Base-by-base conservation (phyloP, 1,140 invertebrate genomes). In the Scaptomyza hsui region DNA sequence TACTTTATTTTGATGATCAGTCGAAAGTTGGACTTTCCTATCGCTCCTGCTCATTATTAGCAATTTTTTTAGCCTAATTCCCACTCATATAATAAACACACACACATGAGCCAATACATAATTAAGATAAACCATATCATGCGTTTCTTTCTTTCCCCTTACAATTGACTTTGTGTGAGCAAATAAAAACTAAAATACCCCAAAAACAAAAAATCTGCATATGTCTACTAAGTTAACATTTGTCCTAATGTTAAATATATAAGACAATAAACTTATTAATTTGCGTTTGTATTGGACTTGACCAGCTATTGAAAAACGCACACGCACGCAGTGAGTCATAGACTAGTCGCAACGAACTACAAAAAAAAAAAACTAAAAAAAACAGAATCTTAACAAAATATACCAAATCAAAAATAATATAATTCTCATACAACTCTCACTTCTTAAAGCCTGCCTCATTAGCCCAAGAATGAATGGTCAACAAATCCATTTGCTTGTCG, bases 271-370 rank as follows among this genome's bases (percentile, higher is more conserved):
- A 75, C 75, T 63, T 69, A 89, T 74, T 80, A 42, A 88, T 76
- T 88, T 89, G 82, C 82, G 83, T 88, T 88, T 89, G 78, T 76
- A 89, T 89, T 89, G 83, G 83, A 89, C 83, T 88, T 83, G 83
- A 78, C 71, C 74, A 57, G 53, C 62, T 62, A 76, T 75, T 61
- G 51, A 72, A 37, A 55, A 65, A 70, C 70, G 85, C 85, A 89
- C 79, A 89, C 85, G 85, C 85, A 89, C 85, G 85, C 85, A 89
- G 85, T 89, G 85, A 89, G 85, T 89, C 60, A 73, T 37, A 71
- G 61, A 24, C 15, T 71, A 70, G 60, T 64, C 45, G 47, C 53
- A 53, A 32, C 26, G 61, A 71, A 29, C 19, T 35, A n/a, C 47
- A 51, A 67, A 49, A 77, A 64, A 15, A 53, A 26, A 41, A 63